These are phyloP conservation scores for Odontothrips loti DNA, from an alignment of 2,888 invertebrate genomes.

Conservation along the genomic window DNA sequence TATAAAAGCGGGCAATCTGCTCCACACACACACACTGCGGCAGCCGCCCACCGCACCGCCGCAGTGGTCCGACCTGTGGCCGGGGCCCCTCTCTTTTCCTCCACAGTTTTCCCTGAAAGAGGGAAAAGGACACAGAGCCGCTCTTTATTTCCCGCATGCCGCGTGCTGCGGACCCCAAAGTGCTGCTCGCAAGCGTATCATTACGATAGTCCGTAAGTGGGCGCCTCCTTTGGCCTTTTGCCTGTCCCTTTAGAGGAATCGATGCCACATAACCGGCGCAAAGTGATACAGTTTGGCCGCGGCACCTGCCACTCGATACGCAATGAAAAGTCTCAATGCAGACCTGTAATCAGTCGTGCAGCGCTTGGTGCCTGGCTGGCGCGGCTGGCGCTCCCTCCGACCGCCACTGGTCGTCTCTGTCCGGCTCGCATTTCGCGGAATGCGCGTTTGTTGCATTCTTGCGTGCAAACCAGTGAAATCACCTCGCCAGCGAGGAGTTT, in stretches of 20 bases:
- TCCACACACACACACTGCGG: background rate
- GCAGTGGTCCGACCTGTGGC: background rate
- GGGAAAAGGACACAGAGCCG: background rate
- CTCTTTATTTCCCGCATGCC: background rate
- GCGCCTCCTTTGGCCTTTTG: background rate
- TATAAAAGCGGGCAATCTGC: slow-evolving; percentile 23
- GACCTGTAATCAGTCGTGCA: background rate
- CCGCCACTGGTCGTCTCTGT: background rate
- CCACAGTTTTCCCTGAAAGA: background rate
- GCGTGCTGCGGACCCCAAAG: background rate
- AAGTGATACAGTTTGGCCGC: slow-evolving; percentile 21
- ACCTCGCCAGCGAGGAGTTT: too few relatives aligned
- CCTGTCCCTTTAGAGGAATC: slow-evolving; percentile 16
- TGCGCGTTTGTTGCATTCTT: background rate
- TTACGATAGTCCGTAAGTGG: background rate
- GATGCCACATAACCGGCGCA: slow-evolving; percentile 23
- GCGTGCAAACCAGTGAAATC: too few relatives aligned
- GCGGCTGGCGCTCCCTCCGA: background rate
- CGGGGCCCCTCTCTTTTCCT: too few relatives aligned
- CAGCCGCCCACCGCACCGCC: background rate
- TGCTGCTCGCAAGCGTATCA: background rate
- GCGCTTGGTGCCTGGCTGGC: background rate
- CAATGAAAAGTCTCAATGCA: background rate
- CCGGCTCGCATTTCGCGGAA: background rate
- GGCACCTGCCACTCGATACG: background rate